phyloP scores from a whole-genome alignment of 2,113 vertebrate species.

The Garra rufa region DNA sequence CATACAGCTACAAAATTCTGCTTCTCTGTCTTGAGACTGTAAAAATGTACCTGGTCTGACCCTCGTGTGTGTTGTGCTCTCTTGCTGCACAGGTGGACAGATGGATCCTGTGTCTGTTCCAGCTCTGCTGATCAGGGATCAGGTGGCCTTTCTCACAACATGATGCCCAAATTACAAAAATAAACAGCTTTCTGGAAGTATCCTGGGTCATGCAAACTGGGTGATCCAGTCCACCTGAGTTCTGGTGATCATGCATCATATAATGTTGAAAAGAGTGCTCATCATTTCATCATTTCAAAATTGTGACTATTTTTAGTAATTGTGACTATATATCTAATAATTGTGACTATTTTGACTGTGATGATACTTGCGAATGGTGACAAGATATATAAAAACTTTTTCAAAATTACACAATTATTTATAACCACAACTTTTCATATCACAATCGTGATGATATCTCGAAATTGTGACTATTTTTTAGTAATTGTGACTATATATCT shows the following conservation, averaged over 20 bases:
- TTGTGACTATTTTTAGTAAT: too few species aligned
- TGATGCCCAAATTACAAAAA: constrained; percentile 15
- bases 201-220: constrained; percentile 1
- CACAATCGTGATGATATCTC: neutral
- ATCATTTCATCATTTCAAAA: neutral
- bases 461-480: neutral
- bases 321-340: too few species aligned
- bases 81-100: constrained; percentile 24
- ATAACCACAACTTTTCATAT: neutral
- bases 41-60: neutral
- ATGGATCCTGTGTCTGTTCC: constrained; percentile 3
- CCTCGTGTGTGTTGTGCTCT: neutral
- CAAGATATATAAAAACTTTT: neutral
- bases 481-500: neutral
- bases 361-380: too few species aligned
- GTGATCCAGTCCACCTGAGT: constrained; percentile 15
- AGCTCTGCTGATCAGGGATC: constrained; percentile 45
- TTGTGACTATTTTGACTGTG: too few species aligned
- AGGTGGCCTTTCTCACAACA: constrained; percentile 44
- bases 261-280: neutral
- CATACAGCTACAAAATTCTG: neutral
- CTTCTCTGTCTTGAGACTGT: neutral
- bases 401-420: neutral
- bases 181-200: constrained; percentile 32
- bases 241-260: constrained; percentile 3